Percentiles rank a stretch among this genome's conserved stretches.
Conservation (phyloP, 2,113 vertebrate species). For the Antechinus stuartii region DNA sequence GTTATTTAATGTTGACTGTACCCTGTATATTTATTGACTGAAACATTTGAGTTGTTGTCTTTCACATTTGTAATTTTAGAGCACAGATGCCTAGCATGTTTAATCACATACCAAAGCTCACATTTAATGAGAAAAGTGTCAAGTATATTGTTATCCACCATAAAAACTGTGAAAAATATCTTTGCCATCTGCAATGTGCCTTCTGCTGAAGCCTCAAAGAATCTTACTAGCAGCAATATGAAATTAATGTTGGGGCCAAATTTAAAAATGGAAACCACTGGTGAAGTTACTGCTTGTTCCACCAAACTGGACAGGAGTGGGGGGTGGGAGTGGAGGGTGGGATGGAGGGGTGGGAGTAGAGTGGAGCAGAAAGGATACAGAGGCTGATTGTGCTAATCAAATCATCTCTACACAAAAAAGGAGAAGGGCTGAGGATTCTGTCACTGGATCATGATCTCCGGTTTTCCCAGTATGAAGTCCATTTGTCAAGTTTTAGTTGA, state of each 20-base stretch:
- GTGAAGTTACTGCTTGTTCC: conserved; percentile 6
- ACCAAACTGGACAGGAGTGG: not conserved
- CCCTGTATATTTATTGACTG: conserved; percentile 84
- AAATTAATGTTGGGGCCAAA: conserved; percentile 79
- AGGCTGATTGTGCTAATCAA: not conserved
- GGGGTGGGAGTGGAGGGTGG: not conserved
- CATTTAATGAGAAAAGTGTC: conserved; percentile 87
- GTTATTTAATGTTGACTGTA: conserved; percentile 81
- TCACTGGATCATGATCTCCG: not conserved
- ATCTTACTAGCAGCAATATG: conserved; percentile 78
- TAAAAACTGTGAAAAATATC: conserved; percentile 87
- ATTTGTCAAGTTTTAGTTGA: not conserved
- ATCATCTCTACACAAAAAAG: not conserved
- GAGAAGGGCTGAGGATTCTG: not conserved
- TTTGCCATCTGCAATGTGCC: conserved; percentile 83
- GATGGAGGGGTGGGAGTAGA: too few relatives aligned
- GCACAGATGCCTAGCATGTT: conserved; percentile 82
- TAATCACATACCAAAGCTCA: conserved; percentile 85
- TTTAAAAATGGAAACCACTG: conserved; percentile 74
- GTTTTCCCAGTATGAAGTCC: conserved; percentile 20
- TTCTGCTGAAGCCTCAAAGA: conserved; percentile 83
- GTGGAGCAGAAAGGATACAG: not conserved
- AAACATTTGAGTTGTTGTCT: conserved; percentile 83
- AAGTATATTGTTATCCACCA: conserved; percentile 86
- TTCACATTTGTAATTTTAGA: conserved; percentile 85